Percentiles rank a stretch among this genome's conserved stretches.
Evolutionary conservation across 1,140 invertebrate species (phyloP).

Genomic region (Drosophila nannoptera): DNA sequence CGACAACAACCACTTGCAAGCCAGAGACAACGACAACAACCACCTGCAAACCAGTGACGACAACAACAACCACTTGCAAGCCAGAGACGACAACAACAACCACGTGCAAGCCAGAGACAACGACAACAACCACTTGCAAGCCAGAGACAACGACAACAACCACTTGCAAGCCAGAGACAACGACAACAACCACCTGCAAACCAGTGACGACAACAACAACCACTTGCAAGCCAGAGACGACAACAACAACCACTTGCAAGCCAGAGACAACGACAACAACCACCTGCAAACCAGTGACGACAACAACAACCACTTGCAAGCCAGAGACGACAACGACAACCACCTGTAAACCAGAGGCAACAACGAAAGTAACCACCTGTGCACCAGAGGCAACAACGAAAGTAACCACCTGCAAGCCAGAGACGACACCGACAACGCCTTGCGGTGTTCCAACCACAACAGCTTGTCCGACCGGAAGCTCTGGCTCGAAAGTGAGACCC

Average conservation of each 20-base stretch:
- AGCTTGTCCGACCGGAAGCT: conserved; percentile 10
- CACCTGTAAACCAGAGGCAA: neutral
- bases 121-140: conserved; percentile 6
- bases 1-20: neutral
- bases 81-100: neutral
- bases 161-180: neutral
- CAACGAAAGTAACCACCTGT: conserved; percentile 8
- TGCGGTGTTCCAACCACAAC: conserved; percentile 8
- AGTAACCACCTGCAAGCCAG: conserved; percentile 24
- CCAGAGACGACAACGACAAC: neutral
- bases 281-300: neutral
- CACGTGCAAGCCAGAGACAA: neutral
- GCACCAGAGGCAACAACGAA: neutral
- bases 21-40: conserved; percentile 18
- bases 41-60: neutral
- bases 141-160: conserved; percentile 19
- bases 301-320: conserved; percentile 27
- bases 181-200: conserved; percentile 24
- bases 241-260: conserved; percentile 18
- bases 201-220: conserved; percentile 28
- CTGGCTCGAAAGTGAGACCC: neutral
- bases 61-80: conserved; percentile 22
- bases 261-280: conserved; percentile 39
- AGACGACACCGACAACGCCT: conserved; percentile 13
- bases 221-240: conserved; percentile 1